A percentile compares a stretch with the other conserved stretches of the same genome.
These are phyloP conservation scores for Phallusia fumigata DNA, from an alignment of 23 tunicate genomes.

Conservation along the genomic window DNA sequence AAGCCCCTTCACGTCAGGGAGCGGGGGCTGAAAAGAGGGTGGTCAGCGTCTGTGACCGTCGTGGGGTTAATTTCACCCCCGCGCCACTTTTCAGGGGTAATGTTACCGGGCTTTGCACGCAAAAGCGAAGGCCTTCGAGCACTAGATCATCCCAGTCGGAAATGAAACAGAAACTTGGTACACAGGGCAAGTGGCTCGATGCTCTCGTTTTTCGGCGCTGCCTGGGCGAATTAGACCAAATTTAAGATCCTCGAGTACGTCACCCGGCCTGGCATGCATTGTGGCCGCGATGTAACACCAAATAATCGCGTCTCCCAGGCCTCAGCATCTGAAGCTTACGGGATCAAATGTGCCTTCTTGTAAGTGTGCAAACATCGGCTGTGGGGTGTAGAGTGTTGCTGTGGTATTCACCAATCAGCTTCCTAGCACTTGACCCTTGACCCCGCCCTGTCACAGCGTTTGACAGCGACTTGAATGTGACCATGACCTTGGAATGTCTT, in stretches of 20 bases:
- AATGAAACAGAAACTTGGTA: constrained; percentile 6
- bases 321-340: too few species aligned
- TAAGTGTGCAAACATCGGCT: too few species aligned
- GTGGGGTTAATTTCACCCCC: background rate
- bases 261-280: background rate
- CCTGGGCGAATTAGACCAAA: background rate
- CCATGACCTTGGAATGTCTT: too few species aligned
- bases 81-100: background rate
- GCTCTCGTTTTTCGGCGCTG: too few species aligned
- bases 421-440: background rate
- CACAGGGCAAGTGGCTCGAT: background rate
- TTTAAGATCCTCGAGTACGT: background rate
- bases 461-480: too few species aligned
- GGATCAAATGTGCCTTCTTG: too few species aligned
- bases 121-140: background rate
- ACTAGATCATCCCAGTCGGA: background rate
- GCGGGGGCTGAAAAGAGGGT: constrained; percentile 1
- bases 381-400: background rate
- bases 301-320: too few species aligned
- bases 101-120: constrained; percentile 11
- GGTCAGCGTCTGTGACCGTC: constrained; percentile 6
- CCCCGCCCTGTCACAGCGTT: background rate
- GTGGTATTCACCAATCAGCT: background rate
- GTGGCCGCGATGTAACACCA: background rate
- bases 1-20: background rate